Percentiles rank a stretch among this genome's conserved stretches.
Conservation (phyloP, 2,797 vertebrate genomes). For the Eremophila alpestris region DNA sequence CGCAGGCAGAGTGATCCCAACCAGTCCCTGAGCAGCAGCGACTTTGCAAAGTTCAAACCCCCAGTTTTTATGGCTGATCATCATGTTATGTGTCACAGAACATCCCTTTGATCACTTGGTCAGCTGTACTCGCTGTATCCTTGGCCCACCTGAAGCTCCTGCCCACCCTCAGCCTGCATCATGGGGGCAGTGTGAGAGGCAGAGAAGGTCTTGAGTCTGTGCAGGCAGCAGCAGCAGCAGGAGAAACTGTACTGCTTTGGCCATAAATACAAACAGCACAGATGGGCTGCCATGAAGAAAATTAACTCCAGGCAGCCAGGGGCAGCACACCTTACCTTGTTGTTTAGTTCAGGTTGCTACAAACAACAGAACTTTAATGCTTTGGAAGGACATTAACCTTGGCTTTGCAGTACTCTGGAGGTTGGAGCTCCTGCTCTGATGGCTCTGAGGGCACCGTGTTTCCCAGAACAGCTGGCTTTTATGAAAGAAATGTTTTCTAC, state of each 20-base stretch:
- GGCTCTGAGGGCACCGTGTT: neutral
- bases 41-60: neutral
- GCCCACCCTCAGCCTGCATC: neutral
- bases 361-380: neutral
- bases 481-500: neutral
- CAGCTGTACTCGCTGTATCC: neutral
- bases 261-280: neutral
- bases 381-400: neutral
- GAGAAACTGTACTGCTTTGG: neutral
- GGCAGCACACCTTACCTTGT: neutral
- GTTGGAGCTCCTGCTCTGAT: neutral
- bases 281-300: neutral
- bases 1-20: neutral
- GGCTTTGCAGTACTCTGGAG: neutral
- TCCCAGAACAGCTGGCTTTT: neutral
- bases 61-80: neutral
- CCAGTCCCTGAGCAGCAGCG: neutral
- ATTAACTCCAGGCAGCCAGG: neutral
- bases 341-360: neutral
- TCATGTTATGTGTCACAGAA: neutral
- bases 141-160: neutral
- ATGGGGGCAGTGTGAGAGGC: neutral
- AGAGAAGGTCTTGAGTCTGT: neutral
- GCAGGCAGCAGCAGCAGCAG: neutral
- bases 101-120: neutral